Evolutionary conservation across 2,888 invertebrate genomes (phyloP).

Genomic region (Pandemis corylana): DNA sequence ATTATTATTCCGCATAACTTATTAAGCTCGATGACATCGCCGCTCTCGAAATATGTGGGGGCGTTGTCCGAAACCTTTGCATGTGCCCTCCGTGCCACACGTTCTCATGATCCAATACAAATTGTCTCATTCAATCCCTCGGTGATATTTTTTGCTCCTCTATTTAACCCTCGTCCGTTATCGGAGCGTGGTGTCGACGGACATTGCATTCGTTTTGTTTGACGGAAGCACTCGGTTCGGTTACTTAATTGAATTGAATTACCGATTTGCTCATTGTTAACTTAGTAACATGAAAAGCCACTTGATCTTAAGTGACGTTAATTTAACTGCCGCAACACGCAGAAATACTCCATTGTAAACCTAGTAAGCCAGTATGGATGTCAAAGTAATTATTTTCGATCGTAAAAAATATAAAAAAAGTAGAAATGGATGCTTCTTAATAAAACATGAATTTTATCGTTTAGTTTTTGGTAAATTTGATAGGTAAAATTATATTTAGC

Average conservation of each 20-base stretch:
- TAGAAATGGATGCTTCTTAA: too few relatives aligned
- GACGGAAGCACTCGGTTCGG: constrained; percentile 59
- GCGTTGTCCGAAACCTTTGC: constrained; percentile 66
- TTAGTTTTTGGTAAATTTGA: neutral
- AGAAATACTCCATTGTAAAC: neutral
- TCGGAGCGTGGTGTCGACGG: constrained; percentile 63
- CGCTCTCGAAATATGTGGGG: constrained; percentile 63
- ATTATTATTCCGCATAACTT: constrained; percentile 64
- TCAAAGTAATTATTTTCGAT: neutral
- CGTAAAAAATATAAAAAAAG: neutral
- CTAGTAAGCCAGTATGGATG: neutral
- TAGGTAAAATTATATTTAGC: neutral
- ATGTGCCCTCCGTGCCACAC: constrained; percentile 53
- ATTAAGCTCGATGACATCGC: constrained; percentile 58
- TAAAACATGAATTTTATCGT: neutral
- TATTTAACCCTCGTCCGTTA: constrained; percentile 67
- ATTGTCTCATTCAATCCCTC: constrained; percentile 70
- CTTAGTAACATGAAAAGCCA: constrained; percentile 18
- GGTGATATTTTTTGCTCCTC: constrained; percentile 67
- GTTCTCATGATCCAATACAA: constrained; percentile 56
- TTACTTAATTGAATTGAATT: constrained; percentile 65
- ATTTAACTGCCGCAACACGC: neutral
- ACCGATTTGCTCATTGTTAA: constrained; percentile 52
- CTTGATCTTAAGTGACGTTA: constrained; percentile 12
- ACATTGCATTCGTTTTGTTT: constrained; percentile 63